A percentile compares a stretch with the other conserved stretches of the same genome.
These are phyloP conservation scores for Carettochelys insculpta DNA, from an alignment of 2,113 vertebrate genomes.

Conservation along the genomic window DNA sequence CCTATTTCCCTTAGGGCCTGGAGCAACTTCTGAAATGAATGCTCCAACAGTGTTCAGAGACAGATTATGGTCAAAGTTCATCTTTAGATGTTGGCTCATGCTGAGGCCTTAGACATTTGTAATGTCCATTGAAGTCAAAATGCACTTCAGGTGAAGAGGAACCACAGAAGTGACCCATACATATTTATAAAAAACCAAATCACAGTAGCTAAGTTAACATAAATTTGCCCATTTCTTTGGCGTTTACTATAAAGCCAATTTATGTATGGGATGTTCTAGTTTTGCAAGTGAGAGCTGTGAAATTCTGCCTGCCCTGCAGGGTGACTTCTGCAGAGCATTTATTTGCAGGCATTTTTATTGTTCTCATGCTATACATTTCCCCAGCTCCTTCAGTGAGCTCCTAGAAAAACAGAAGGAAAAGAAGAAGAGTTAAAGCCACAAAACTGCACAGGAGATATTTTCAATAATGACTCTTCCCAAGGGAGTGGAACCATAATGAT, in stretches of 20 bases:
- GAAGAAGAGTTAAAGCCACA: not conserved
- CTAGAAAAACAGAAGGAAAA: not conserved
- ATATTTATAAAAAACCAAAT: not conserved
- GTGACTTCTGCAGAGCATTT: not conserved
- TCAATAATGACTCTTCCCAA: not conserved
- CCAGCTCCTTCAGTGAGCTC: not conserved
- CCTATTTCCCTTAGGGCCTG: not conserved
- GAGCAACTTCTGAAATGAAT: not conserved
- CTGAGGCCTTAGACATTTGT: not conserved
- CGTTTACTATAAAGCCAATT: not conserved
- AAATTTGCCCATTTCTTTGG: not conserved
- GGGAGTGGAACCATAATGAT: rapidly evolving
- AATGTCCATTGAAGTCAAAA: not conserved
- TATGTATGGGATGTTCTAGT: not conserved
- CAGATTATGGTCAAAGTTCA: not conserved
- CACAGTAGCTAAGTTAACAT: not conserved
- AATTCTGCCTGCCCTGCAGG: not conserved
- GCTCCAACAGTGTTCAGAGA: not conserved
- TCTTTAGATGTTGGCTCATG: not conserved
- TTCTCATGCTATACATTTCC: not conserved
- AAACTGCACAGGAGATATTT: not conserved
- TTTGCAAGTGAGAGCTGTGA: not conserved
- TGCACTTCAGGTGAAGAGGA: not conserved
- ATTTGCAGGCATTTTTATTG: not conserved
- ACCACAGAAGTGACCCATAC: not conserved